Conservation (phyloP, 1,140 invertebrate species). For the Apis florea region DNA sequence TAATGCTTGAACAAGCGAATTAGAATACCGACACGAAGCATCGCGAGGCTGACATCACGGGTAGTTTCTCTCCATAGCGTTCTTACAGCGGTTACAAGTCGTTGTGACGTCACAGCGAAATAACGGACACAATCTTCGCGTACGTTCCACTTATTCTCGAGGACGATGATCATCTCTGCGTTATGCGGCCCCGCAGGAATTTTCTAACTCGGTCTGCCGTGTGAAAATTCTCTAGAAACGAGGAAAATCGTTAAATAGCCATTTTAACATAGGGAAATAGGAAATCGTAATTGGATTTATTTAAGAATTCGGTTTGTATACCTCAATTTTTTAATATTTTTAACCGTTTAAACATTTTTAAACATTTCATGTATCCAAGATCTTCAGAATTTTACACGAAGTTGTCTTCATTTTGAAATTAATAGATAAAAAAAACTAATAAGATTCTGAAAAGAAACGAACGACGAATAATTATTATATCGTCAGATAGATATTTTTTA, state of each 20-base stretch:
- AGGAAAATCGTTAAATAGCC: not conserved
- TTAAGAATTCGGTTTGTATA: no score
- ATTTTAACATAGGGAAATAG: no score
- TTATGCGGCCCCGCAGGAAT: slow-evolving; percentile 8
- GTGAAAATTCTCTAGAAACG: not conserved
- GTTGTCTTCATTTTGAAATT: not conserved
- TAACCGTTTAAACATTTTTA: not conserved
- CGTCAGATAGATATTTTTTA: not conserved
- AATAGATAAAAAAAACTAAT: not conserved
- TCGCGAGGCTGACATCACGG: slow-evolving; percentile 37
- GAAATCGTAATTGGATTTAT: not conserved
- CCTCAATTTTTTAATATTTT: not conserved
- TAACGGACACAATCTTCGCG: slow-evolving; percentile 66
- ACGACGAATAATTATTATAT: no score
- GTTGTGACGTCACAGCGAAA: slow-evolving; percentile 65
- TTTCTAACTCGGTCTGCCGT: slow-evolving; percentile 4
- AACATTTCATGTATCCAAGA: not conserved
- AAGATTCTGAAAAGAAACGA: not conserved
- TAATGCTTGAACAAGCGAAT: slow-evolving; percentile 15
- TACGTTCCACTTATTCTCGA: slow-evolving; percentile 64
- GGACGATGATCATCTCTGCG: slow-evolving; percentile 16
- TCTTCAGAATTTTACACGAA: not conserved
- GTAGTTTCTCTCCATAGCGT: not conserved
- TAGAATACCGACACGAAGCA: slow-evolving; percentile 34
- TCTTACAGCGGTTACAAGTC: slow-evolving; percentile 57